Evolutionary conservation across 2,888 invertebrate genomes (phyloP).

Genomic region (Tyria jacobaeae): DNA sequence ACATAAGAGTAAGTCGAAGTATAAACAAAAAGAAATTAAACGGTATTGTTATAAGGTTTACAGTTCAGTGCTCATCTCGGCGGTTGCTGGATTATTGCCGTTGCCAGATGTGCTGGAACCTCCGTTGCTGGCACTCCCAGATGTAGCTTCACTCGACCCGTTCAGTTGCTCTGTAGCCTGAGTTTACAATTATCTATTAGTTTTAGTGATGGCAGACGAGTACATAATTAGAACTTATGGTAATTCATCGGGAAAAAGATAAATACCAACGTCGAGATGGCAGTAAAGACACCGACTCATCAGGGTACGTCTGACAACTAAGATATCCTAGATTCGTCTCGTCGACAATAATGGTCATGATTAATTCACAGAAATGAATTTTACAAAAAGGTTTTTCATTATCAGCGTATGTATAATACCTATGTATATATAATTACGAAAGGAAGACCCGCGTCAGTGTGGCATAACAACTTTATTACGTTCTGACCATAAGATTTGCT

Average conservation of each 20-base stretch:
- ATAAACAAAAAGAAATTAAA: slow-evolving; percentile 27
- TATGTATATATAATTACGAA: no score
- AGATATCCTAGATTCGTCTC: neutral
- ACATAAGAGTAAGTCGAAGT: slow-evolving; percentile 16
- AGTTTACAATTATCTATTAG: slow-evolving; percentile 29
- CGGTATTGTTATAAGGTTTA: slow-evolving; percentile 57
- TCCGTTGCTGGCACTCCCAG: slow-evolving; percentile 52
- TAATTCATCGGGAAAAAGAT: no score
- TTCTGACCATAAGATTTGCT: no score
- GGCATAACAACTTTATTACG: neutral
- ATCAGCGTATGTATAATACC: no score
- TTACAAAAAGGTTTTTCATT: no score
- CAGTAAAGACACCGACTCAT: neutral
- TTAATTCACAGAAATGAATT: neutral
- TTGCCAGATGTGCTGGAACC: slow-evolving; percentile 58
- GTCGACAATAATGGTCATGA: neutral
- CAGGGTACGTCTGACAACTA: no score
- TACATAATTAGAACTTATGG: no score
- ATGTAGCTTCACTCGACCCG: slow-evolving; percentile 53
- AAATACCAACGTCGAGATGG: neutral
- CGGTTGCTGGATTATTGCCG: slow-evolving; percentile 65
- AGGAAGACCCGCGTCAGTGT: no score
- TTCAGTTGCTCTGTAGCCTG: slow-evolving; percentile 85
- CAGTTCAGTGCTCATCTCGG: slow-evolving; percentile 91
- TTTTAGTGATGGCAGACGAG: no score